Evolutionary conservation across 2,113 vertebrate species (phyloP).

Genomic region (Chaenocephalus aceratus): DNA sequence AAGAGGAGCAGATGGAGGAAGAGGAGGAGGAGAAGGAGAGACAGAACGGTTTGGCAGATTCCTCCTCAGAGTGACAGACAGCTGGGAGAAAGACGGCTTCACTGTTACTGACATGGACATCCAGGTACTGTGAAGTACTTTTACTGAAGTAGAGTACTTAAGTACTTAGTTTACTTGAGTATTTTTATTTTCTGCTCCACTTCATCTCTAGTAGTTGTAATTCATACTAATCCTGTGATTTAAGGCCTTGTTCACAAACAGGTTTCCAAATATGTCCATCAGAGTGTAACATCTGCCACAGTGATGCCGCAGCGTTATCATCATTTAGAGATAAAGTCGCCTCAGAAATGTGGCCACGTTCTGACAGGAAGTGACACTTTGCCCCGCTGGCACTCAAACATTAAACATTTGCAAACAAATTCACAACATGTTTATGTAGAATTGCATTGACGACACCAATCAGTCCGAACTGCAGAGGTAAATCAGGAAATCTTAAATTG

Average conservation of each 20-base stretch:
- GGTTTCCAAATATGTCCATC: no score
- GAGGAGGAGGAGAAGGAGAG: conserved; percentile 33
- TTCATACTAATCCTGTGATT: background rate
- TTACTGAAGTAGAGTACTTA: no score
- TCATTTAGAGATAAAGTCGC: background rate
- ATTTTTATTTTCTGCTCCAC: background rate
- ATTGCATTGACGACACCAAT: no score
- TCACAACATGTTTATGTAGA: no score
- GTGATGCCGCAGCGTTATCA: background rate
- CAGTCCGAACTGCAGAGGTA: no score
- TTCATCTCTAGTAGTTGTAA: background rate
- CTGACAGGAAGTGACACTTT: background rate
- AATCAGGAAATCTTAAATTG: no score
- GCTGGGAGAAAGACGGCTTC: conserved; percentile 80
- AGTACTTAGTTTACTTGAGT: background rate
- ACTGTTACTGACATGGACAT: conserved; percentile 85
- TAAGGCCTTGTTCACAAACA: no score
- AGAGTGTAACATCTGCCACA: background rate
- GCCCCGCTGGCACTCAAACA: background rate
- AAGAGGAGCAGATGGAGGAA: conserved; percentile 24
- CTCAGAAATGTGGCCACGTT: background rate
- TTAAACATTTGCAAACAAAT: no score
- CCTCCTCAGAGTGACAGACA: conserved; percentile 70
- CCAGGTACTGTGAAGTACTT: conserved; percentile 78
- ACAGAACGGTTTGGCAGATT: conserved; percentile 84